Base-by-base conservation (phyloP, 2,888 invertebrate species). In the Hirtodrosophila histrioides region DNA sequence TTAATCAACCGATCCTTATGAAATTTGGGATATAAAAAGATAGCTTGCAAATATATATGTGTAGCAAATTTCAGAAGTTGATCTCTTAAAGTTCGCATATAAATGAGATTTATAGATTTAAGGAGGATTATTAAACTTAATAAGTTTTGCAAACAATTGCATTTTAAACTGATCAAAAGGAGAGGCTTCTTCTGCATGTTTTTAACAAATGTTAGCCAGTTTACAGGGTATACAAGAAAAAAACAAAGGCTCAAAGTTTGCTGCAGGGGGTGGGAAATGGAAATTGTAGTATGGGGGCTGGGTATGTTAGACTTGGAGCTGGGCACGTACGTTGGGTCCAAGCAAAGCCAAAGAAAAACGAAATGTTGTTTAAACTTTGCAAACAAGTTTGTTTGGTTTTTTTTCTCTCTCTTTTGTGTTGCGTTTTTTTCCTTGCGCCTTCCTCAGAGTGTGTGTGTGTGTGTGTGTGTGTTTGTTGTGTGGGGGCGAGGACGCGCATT, bases 311-410 rank as follows among this genome's bases (percentile, higher is more conserved):
- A 39, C 36, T 23, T 33, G 17, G 33, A 45, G 41, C 50, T 31
- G 45, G 46, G 70, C 79, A 79, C 86, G 83, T 82, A 78, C 71
- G 41, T 39, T 41, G 39, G 37, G 69, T 39, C 67, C 72, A 60
- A 63, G 48, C 62, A 55, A 74, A 77, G 64, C 58, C 69, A 65
- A 53, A 45, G 12, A 33, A 46, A 49, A 80, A 71, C 76, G 68
- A 83, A 86, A 87, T 87, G 88, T 87, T 87, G 86, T 83, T 83
- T 83, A 83, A 83, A 83, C 86, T 83, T 87, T 83, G 86, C 88
- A 86, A 86, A 84, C 86, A 84, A 84, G 75, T 83, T 88, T 86
- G 75, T 75, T 75, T 77, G 7, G 71, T 73, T 82, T 69, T 75
- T 53, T 75, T 63, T 56, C 65, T 60, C 66, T 64, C 57, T 68